Evolutionary conservation across 2,113 vertebrate genomes (phyloP), one percentile per base, ranked within the genome.

Genomic region (Eclectus roratus): DNA sequence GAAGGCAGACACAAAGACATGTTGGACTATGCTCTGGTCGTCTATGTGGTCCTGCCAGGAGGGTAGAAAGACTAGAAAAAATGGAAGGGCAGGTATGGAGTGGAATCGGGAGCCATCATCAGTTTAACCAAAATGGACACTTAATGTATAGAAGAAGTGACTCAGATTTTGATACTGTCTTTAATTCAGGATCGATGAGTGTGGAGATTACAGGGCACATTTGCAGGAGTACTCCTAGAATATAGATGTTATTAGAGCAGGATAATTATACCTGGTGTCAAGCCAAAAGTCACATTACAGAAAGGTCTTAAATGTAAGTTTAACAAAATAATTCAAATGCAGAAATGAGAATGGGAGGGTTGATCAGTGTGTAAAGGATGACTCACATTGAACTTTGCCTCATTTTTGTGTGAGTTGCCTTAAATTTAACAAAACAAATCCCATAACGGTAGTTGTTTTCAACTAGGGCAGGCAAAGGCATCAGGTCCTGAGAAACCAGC

Each of bases 131-230:
- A 94, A 91, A 86, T 47, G 80, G 80, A 43, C 69, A 56, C 29
- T 84, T 94, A 84, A 60, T 39, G 28, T 74, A 18, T 66, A 50
- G 53, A 91, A 94, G 29, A 76, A 61, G 47, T 95, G 92, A 93
- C 65, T 81, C 73, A 95, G 46, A 74, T 92, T 95, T 96, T 74
- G 60, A 78, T 68, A 63, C 50, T 82, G 33, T 80, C 82, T 95
- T 93, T 93, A 94, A 94, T 91, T 93, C 87, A 95, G 74, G 85
- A 94, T 97, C 5, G 0, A 89, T 91, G 63, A 6, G 1, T 89
- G 27, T 46, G n/a, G 64, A 91, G 80, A 92, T 96, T 93, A 73
- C 17, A 9, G 58, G n/a, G 72, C 69, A 43, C 39, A 49, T 91
- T 93, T 90, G 50, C 66, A 47, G 55, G 80, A 80, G 25, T 31